These are phyloP conservation scores for Aleadryas rufinucha DNA, from an alignment of 2,113 vertebrate species.

Conservation along the genomic window DNA sequence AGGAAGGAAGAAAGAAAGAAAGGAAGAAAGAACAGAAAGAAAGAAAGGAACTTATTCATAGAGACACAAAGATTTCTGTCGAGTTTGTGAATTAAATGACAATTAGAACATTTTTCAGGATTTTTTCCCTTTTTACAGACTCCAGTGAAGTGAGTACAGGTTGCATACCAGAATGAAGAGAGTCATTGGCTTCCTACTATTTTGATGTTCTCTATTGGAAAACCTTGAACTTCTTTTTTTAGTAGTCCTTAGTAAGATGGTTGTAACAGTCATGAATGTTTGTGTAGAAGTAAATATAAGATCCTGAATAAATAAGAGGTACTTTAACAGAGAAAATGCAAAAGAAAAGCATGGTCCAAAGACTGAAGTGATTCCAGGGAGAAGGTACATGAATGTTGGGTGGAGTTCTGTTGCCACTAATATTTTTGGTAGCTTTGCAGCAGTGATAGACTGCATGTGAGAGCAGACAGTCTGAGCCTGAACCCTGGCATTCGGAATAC, in stretches of 20 bases:
- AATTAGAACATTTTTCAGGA: not conserved
- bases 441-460: not conserved
- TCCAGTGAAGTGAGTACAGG: fast-evolving
- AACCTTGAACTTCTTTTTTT: not conserved
- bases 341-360: not conserved
- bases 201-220: not conserved
- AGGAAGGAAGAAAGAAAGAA: not conserved
- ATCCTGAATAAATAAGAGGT: not conserved
- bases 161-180: not conserved
- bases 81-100: not conserved
- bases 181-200: not conserved
- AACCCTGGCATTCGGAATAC: not conserved
- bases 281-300: not conserved
- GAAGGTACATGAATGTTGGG: not conserved
- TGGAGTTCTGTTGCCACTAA: not conserved
- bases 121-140: not conserved
- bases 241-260: not conserved
- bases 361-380: not conserved
- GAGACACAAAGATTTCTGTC: not conserved
- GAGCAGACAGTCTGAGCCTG: not conserved
- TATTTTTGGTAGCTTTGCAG: not conserved
- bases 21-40: no score
- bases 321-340: not conserved
- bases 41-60: not conserved
- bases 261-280: not conserved